Evolutionary conservation across 1,140 invertebrate genomes (phyloP), one percentile per base, ranked within the genome.

Genomic region (Metopolophium dirhodum): DNA sequence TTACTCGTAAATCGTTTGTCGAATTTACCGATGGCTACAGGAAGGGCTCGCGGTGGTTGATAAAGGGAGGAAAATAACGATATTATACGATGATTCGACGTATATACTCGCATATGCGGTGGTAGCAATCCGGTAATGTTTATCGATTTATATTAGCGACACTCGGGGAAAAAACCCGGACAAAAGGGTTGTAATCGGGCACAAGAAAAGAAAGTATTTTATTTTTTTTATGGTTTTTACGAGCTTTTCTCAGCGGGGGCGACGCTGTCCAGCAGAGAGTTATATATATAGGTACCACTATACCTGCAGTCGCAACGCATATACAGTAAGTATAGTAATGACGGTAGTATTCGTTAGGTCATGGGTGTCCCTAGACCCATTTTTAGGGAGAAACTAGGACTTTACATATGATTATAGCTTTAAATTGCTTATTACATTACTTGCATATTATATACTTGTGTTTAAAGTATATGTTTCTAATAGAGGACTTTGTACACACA

Each of bases 171-270:
- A 87, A 87, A 45, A 85, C 23, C 35, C 41, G 23, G 41, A 3
- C 6, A n/a, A n/a, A 85, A 2, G 41, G n/a, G 35, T n/a, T 18
- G n/a, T n/a, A 82, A 9, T 8, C 8, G 61, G 30, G 41, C 9
- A 45, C 83, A 11, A 14, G 88, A 30, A 47, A 41, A 90, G 54
- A 61, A 90, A 90, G 22, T 61, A 26, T 41, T 90, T n/a, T n/a
- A n/a, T n/a, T 90, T 68, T 77, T 54, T 90, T 90, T 35, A 90
- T 37, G 88, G 54, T 37, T 61, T 90, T 90, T 90, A 90, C 88
- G 88, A 61, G 54, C 51, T 41, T 90, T 89, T 89, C 87, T 51
- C 87, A 3, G 35, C 51, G 51, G 87, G 87, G 49, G 37, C 1
- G n/a, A 18, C n/a, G 18, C 86, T n/a, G 86, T 49, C 86, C 49